Evolutionary conservation across 2,888 invertebrate genomes (phyloP).

Genomic region (Tachina fera): DNA sequence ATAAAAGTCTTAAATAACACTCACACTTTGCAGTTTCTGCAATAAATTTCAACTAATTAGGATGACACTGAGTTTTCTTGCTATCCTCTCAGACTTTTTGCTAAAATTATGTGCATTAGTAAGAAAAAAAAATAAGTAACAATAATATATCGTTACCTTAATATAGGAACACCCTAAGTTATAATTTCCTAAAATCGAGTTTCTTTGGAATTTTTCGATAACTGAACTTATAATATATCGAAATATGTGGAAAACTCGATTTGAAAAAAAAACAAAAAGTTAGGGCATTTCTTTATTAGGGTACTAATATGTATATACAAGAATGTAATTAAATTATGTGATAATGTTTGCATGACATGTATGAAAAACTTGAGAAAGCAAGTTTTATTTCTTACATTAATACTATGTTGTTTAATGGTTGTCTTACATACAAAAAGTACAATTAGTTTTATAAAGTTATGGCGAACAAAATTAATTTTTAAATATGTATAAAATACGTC

Average conservation of each 20-base stretch:
- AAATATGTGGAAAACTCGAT: too few species aligned
- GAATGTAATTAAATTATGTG: slow-evolving; percentile 8
- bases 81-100: background rate
- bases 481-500: too few species aligned
- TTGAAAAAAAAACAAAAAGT: too few species aligned
- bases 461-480: too few species aligned
- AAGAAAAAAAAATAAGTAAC: background rate
- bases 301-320: too few species aligned
- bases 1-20: slow-evolving; percentile 12
- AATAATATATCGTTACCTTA: background rate
- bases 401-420: background rate
- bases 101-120: background rate
- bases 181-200: too few species aligned
- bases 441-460: too few species aligned
- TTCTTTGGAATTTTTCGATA: too few species aligned
- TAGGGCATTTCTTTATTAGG: too few species aligned
- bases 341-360: slow-evolving; percentile 33
- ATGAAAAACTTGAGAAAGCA: background rate
- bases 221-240: too few species aligned
- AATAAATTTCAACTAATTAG: slow-evolving; percentile 41
- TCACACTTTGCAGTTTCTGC: slow-evolving; percentile 24
- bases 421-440: background rate
- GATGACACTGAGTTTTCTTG: background rate
- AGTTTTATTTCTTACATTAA: background rate
- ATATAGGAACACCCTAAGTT: too few species aligned